Evolutionary conservation across 2,113 vertebrate species (phyloP).

Genomic region (Nipponia nippon): DNA sequence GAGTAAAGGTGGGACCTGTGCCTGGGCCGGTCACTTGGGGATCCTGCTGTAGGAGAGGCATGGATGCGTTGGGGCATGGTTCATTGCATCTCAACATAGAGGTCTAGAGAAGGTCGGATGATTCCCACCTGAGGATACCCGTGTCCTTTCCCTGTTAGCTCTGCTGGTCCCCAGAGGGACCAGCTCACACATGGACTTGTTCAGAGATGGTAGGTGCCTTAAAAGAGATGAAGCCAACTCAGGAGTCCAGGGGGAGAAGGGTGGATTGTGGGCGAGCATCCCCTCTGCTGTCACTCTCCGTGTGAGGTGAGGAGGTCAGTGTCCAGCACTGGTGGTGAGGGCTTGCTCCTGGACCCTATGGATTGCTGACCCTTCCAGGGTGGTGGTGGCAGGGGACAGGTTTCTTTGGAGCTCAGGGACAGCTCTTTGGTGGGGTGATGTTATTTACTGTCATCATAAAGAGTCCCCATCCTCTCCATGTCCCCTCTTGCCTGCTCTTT

Average conservation of each 20-base stretch:
- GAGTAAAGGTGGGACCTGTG: background rate
- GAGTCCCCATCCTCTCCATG: background rate
- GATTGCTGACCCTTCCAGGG: background rate
- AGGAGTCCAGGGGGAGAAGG: background rate
- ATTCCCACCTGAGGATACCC: background rate
- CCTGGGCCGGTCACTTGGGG: rapidly evolving
- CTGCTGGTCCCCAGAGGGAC: background rate
- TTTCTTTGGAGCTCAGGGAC: background rate
- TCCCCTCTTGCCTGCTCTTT: background rate
- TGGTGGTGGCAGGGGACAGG: background rate
- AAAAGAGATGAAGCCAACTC: background rate
- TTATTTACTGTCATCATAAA: background rate
- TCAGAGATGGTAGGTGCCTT: background rate
- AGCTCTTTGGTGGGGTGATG: background rate
- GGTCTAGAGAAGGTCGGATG: background rate
- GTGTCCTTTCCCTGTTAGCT: background rate
- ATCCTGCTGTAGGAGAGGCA: background rate
- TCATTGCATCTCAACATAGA: background rate
- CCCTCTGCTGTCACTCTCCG: background rate
- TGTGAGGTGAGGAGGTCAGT: rapidly evolving
- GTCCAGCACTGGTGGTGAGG: background rate
- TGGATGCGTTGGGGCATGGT: background rate
- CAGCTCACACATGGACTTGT: background rate
- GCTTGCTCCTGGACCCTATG: background rate
- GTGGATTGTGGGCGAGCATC: rapidly evolving